phyloP scores from a whole-genome alignment of 2,888 invertebrate genomes.

The Sphaerophoria rueppellii region DNA sequence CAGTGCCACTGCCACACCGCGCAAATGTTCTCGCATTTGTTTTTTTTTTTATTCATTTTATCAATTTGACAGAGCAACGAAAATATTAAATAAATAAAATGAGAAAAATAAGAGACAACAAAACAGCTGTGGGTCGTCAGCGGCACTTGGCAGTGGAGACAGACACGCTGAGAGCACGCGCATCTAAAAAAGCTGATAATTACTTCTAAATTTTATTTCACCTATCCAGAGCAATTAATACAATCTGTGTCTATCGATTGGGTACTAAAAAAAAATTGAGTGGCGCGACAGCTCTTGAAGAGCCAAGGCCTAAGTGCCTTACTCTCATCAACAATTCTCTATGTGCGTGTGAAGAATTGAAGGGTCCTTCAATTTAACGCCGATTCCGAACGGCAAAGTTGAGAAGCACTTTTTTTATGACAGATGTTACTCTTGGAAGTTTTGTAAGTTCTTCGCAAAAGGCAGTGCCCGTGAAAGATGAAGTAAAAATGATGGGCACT shows the following conservation, averaged over 20 bases:
- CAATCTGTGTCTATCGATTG: background rate
- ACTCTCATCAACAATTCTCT: no score
- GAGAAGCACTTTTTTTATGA: no score
- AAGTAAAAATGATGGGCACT: no score
- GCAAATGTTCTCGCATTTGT: slow-evolving; percentile 31
- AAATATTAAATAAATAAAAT: background rate
- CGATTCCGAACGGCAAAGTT: no score
- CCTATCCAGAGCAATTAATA: background rate
- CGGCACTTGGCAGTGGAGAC: background rate
- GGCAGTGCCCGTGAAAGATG: no score
- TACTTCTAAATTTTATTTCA: background rate
- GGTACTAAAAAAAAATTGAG: no score
- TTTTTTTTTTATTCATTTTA: slow-evolving; percentile 44
- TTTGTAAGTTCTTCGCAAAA: no score
- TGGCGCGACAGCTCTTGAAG: no score
- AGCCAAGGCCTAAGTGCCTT: no score
- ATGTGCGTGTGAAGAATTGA: no score
- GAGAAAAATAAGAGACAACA: background rate
- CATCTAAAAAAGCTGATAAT: slow-evolving; percentile 13
- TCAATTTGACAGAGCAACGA: background rate
- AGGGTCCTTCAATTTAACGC: no score
- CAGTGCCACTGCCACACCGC: background rate
- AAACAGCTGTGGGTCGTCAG: slow-evolving; percentile 18
- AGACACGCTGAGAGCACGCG: slow-evolving; percentile 5
- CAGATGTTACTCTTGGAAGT: no score